These are phyloP conservation scores for Natator depressus DNA, from an alignment of 2,113 vertebrate species.

Conservation along the genomic window DNA sequence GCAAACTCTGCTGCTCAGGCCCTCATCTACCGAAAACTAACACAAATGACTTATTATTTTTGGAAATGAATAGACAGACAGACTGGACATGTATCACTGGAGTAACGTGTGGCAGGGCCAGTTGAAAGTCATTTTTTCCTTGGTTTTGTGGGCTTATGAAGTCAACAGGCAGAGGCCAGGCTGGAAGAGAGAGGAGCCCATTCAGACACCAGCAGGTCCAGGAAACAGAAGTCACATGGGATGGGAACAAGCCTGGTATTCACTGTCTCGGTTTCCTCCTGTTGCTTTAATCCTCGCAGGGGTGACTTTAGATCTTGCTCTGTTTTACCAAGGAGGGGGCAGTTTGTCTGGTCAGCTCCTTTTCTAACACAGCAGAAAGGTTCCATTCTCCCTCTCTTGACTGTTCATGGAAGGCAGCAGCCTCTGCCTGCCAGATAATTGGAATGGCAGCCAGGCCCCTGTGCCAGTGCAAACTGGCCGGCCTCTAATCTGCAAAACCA, in stretches of 20 bases:
- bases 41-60: accelerated
- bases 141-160: conserved; percentile 26
- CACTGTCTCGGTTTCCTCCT: background rate
- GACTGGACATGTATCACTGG: too few relatives aligned
- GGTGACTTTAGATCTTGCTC: background rate
- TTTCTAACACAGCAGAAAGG: background rate
- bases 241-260: conserved; percentile 21
- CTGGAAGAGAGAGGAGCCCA: conserved; percentile 15
- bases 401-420: conserved; percentile 3
- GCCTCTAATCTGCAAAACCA: conserved; percentile 46
- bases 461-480: conserved; percentile 53
- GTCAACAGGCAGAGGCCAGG: background rate
- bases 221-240: background rate
- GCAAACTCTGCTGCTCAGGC: background rate
- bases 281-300: background rate
- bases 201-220: background rate
- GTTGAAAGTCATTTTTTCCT: conserved; percentile 26
- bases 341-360: background rate
- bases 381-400: background rate
- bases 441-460: conserved; percentile 20
- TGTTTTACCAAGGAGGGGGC: background rate
- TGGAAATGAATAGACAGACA: accelerated
- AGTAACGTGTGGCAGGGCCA: background rate
- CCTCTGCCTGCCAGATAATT: conserved; percentile 29
- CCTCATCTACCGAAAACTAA: background rate